Evolutionary conservation across 2,888 invertebrate genomes (phyloP).

Genomic region (Drosophila anomelani): DNA sequence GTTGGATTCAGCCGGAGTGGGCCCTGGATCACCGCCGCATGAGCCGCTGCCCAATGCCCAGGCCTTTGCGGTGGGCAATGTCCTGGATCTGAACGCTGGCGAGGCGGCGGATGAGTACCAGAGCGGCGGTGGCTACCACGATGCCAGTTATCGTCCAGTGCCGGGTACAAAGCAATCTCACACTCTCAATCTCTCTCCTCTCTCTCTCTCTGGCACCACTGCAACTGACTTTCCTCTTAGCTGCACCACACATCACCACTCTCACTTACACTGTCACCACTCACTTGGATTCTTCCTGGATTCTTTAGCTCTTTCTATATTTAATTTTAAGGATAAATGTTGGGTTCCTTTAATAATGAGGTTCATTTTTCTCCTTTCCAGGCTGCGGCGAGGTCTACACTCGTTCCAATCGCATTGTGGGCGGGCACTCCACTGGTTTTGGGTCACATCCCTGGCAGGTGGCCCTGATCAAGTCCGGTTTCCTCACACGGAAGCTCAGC

Average conservation of each 20-base stretch:
- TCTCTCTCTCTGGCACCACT: constrained; percentile 47
- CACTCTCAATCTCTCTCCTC: constrained; percentile 22
- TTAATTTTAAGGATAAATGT: neutral
- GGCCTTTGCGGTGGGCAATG: constrained; percentile 82
- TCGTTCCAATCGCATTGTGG: constrained; percentile 95
- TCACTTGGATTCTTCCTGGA: constrained; percentile 5
- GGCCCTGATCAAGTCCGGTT: constrained; percentile 95
- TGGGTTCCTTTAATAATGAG: neutral
- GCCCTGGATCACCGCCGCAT: constrained; percentile 41
- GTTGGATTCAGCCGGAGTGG: constrained; percentile 18
- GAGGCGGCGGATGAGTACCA: constrained; percentile 79
- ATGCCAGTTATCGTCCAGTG: constrained; percentile 83
- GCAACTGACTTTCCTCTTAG: constrained; percentile 48
- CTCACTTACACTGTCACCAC: constrained; percentile 30
- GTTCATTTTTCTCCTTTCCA: constrained; percentile 81
- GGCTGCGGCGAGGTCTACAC: constrained; percentile 96
- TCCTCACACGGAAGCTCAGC: constrained; percentile 94
- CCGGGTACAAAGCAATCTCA: constrained; percentile 80
- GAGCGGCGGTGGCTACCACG: constrained; percentile 68
- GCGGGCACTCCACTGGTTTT: constrained; percentile 95
- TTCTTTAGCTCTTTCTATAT: constrained; percentile 20
- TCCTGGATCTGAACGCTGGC: constrained; percentile 81
- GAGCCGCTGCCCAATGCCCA: constrained; percentile 70
- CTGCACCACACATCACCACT: constrained; percentile 47
- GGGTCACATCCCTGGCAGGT: constrained; percentile 98